Evolutionary conservation across 2,888 invertebrate genomes (phyloP).

Genomic region (Proisotoma minuta): DNA sequence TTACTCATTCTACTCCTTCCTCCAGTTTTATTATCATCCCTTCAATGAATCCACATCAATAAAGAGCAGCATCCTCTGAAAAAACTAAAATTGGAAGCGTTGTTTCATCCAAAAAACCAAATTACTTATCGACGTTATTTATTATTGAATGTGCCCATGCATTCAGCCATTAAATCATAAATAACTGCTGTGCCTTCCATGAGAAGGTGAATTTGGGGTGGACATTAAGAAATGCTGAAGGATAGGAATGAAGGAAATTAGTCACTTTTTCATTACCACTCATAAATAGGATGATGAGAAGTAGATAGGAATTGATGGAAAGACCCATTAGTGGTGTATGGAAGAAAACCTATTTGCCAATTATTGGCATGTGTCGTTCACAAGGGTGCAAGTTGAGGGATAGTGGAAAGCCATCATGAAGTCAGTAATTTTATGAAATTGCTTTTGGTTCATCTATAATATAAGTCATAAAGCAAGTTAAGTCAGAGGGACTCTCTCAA

Average conservation of each 20-base stretch:
- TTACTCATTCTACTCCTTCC: conserved; percentile 13
- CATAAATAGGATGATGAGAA: conserved; percentile 16
- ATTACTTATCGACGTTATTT: not conserved
- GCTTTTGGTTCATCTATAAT: conserved; percentile 37
- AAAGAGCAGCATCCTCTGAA: conserved; percentile 6
- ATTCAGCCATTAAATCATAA: not conserved
- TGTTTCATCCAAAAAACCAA: not conserved
- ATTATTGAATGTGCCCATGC: not conserved
- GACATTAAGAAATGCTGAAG: not conserved
- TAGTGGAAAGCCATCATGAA: conserved; percentile 13
- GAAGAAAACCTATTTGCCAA: conserved; percentile 42
- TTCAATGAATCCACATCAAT: conserved; percentile 3
- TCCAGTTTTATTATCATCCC: conserved; percentile 12
- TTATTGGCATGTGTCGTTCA: conserved; percentile 42
- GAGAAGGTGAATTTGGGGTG: not conserved
- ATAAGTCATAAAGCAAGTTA: conserved; percentile 23
- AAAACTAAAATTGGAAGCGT: not conserved
- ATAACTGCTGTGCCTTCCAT: not conserved
- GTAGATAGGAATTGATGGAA: conserved; percentile 6
- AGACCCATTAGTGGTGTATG: conserved; percentile 18
- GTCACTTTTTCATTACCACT: conserved; percentile 13
- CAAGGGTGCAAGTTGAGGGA: conserved; percentile 12
- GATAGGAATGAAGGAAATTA: conserved; percentile 12
- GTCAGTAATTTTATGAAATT: conserved; percentile 42
- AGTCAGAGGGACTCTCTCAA: not conserved